Evolutionary conservation across 1,140 invertebrate genomes (phyloP), one percentile per base, ranked within the genome.

Genomic region (Acromyrmex charruanus): DNA sequence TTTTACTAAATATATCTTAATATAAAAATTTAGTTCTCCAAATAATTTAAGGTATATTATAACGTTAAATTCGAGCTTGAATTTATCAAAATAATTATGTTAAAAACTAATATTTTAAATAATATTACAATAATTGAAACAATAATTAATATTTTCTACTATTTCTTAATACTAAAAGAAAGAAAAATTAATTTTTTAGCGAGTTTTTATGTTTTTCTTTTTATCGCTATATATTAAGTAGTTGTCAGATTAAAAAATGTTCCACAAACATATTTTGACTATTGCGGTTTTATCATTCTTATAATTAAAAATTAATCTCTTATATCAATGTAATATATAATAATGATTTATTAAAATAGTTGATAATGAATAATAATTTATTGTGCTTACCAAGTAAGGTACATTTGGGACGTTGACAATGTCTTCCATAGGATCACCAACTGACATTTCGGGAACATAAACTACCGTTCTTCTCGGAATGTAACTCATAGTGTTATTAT

Each of bases 401-500:
- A 98, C 96, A 93, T 99, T 99, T 0, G 98, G 96, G 0, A 97
- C 97, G 0, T 95, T 95, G 16, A 98, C 95, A 0, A 95, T 95
- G 85, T 98, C 97, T 0, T 95, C 89, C 51, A 96, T 94, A 4
- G 97, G 96, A 92, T 97, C 94, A 0, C 97, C 97, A 12, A 97
- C 92, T 0, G 98, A 99, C 91, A 96, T 94, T 51, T 98, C 97
- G 9, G 94, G 96, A 2, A 96, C 91, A 93, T 97, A 98, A n/a
- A 95, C 88, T 39, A 97, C 96, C 2, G 92, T 95, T 71, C 98
- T 96, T 2, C 93, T 96, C 14, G 98, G 98, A 7, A 95, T 95
- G 89, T 97, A 99, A 0, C 97, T 96, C 16, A 99, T 93, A 0
- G 98, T 98, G 0, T 96, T 97, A 92, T 98, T 98, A 6, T 96